A percentile compares a stretch with the other conserved stretches of the same genome.
These are phyloP conservation scores for Pelecanoides urinatrix DNA, from an alignment of 2,113 vertebrate species.

Conservation along the genomic window DNA sequence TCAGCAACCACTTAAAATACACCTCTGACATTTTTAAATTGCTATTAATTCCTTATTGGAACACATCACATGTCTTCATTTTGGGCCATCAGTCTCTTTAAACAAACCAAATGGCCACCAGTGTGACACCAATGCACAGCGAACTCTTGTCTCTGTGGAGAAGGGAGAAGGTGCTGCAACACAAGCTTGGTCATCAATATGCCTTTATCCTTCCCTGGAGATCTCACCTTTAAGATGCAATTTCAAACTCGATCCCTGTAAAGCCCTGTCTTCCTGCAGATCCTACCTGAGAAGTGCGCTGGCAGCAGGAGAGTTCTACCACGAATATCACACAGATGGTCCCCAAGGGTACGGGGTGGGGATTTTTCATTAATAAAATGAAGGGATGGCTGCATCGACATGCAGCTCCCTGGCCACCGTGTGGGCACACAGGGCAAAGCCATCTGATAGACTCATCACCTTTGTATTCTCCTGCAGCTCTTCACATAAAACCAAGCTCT, in stretches of 20 bases:
- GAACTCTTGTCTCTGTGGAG: not conserved
- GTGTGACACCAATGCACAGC: not conserved
- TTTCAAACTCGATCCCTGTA: not conserved
- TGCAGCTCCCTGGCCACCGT: not conserved
- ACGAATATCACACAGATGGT: not conserved
- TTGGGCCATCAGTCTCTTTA: not conserved
- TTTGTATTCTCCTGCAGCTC: constrained; percentile 71
- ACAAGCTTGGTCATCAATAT: not conserved
- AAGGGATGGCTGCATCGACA: not conserved
- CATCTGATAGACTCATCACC: constrained; percentile 23
- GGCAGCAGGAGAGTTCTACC: not conserved
- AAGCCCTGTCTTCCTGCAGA: not conserved
- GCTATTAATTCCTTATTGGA: not conserved
- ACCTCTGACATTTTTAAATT: not conserved
- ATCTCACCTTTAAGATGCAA: not conserved
- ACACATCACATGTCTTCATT: not conserved
- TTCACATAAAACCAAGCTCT: constrained; percentile 68
- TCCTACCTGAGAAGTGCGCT: not conserved
- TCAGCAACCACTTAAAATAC: not conserved
- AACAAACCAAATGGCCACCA: not conserved
- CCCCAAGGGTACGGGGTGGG: not conserved
- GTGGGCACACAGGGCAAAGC: not conserved
- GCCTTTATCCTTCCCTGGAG: not conserved
- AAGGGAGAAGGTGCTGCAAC: not conserved
- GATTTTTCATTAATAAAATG: not conserved